Evolutionary conservation across 1,140 invertebrate species (phyloP), one percentile per base, ranked within the genome.

Genomic region (Caenorhabditis latens): DNA sequence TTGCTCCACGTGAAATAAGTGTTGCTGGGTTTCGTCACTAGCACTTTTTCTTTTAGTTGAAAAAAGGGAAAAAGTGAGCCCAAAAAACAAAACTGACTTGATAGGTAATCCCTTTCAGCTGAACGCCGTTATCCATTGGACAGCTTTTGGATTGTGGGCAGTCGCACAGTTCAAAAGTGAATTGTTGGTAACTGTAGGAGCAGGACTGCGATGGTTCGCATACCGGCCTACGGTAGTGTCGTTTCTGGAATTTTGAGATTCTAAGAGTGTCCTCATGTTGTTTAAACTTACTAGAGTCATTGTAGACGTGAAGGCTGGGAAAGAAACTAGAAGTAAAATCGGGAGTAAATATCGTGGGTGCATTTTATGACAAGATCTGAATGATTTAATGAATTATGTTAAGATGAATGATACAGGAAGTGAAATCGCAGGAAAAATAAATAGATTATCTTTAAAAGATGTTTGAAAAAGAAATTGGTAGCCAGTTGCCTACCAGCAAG

Each of bases 161-260:
- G 67, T 82, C 84, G 67, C 87, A 88, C 8, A 88, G 32, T 40
- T 82, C 84, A n/a, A 88, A 86, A 3, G 46, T 48, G 79, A 88
- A 46, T 24, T 83, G 57, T 21, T 86, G 57, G 43, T 48, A 65
- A 42, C 48, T 57, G 32, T 71, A 86, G n/a, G 82, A 67, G 57
- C 87, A 88, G 8, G 84, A 79, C 46, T 88, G 84, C 6, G 61
- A 42, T 14, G 65, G 50, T 71, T 85, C 84, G 79, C 87, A 88
- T 13, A 79, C 67, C 7, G 84, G 84, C 43, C 84, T 85, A 50
- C 63, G 63, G 50, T 85, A 85, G 67, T 75, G 63, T 79, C 48
- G 32, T 40, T 57, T 71, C 58, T 55, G 61, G 21, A 58, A 32
- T 1, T 19, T 19, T 2, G 24, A 46, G 16, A 50, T 4, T 11